These are phyloP conservation scores for Tachina lurida DNA, from an alignment of 2,888 invertebrate species.

Conservation along the genomic window DNA sequence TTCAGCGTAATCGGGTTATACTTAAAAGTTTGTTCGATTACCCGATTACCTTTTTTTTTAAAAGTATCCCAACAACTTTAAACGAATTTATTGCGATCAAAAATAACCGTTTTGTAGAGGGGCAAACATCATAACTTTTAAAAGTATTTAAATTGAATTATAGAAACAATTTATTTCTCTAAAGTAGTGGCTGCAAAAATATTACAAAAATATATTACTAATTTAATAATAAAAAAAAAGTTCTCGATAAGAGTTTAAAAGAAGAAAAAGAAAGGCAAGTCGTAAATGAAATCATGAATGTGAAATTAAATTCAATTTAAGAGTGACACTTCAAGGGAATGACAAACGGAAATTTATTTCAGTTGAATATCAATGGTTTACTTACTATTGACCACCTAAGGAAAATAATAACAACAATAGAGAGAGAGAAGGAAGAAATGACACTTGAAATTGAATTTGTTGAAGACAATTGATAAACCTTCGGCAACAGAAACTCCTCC, in stretches of 20 bases:
- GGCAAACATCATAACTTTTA: conserved; percentile 15
- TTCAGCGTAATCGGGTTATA: too few relatives aligned
- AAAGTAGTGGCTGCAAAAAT: conserved; percentile 33
- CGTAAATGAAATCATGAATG: conserved; percentile 11
- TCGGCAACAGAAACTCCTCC: not conserved
- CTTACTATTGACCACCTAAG: conserved; percentile 21
- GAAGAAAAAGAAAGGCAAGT: conserved; percentile 5
- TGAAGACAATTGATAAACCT: conserved; percentile 43
- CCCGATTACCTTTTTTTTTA: too few relatives aligned
- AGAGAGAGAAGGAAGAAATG: not conserved
- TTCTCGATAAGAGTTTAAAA: not conserved
- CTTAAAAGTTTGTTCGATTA: too few relatives aligned
- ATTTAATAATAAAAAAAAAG: conserved; percentile 6
- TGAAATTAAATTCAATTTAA: conserved; percentile 36
- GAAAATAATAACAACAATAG: not conserved
- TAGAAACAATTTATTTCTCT: conserved; percentile 33
- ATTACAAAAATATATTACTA: conserved; percentile 25
- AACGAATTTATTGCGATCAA: not conserved
- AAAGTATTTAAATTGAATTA: conserved; percentile 55
- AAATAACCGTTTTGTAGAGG: not conserved
- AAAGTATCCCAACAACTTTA: too few relatives aligned
- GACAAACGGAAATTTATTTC: conserved; percentile 30
- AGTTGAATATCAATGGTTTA: not conserved
- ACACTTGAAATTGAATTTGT: conserved; percentile 46
- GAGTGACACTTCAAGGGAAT: conserved; percentile 8